Evolutionary conservation across 2,888 invertebrate genomes (phyloP), one percentile per base, ranked within the genome.

Genomic region (Sinohyriopsis cumingii): DNA sequence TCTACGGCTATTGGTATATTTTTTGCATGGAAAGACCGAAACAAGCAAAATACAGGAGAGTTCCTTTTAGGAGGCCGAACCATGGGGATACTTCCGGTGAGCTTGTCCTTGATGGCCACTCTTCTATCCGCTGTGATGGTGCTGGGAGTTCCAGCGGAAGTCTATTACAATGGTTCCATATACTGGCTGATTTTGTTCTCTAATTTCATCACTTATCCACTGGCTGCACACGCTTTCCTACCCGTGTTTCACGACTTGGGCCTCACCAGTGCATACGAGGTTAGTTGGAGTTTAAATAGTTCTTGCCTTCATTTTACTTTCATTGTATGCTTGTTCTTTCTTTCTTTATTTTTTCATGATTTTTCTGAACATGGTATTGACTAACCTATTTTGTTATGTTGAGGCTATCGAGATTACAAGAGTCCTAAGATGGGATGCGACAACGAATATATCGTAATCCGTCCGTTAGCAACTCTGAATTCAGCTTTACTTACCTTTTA

Each of bases 161-260:
- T 84, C 20, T 85, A 82, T 66, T 71, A 78, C 28, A 72, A 76
- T 60, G 84, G 84, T 20, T 94, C 95, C 0, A 95, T 96, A 89
- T 96, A 95, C 89, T 78, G 77, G 73, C 68, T 83, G 59, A 75
- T 84, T 55, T 71, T 73, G 87, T 79, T 95, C 55, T 93, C 95
- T 0, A 96, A 96, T 90, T 88, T 96, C 54, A 87, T 95, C 20
- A 95, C 94, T 12, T 95, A 95, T 7, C 95, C 84, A 1, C 68
- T 87, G 76, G 70, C 84, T 19, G 84, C 84, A 0, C 81, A 85
- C 65, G 74, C 84, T 24, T 86, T 84, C 71, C 73, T 88, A 18
- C 86, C 87, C 9, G 80, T 86, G 12, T 86, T 84, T 71, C 82
- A 86, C 72, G 76, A 77, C 22, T 75, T 88, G 45, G 81, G 82